Evolutionary conservation across 1,140 invertebrate genomes (phyloP).

Genomic region (Procambarus virginalis): DNA sequence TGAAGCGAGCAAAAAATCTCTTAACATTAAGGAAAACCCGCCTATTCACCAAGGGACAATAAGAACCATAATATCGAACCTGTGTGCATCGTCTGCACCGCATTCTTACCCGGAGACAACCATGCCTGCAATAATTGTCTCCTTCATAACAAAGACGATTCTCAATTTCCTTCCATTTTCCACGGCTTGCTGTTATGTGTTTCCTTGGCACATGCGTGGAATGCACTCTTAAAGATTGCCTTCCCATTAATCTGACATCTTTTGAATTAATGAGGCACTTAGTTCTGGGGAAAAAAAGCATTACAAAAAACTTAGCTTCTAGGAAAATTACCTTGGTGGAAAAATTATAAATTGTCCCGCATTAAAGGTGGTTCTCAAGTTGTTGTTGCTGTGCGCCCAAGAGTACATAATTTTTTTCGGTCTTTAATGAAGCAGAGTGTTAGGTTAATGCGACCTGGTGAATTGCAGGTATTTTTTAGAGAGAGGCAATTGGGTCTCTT

Average conservation of each 20-base stretch:
- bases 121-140: neutral
- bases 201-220: neutral
- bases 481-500: too few relatives aligned
- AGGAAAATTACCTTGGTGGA: neutral
- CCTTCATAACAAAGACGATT: neutral
- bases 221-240: neutral
- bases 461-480: too few relatives aligned
- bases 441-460: too few relatives aligned
- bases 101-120: neutral
- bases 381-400: neutral
- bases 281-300: neutral
- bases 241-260: conserved; percentile 3
- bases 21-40: too few relatives aligned
- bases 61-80: neutral
- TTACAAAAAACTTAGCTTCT: neutral
- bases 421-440: too few relatives aligned
- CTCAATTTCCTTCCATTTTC: neutral
- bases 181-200: neutral
- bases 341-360: neutral
- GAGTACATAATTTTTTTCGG: too few relatives aligned
- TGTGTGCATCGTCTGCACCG: neutral
- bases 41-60: too few relatives aligned
- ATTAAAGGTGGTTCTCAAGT: neutral
- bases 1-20: neutral
- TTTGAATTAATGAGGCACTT: conserved; percentile 13